phyloP scores from a whole-genome alignment of 2,113 vertebrate species.

The Macrotis lagotis region DNA sequence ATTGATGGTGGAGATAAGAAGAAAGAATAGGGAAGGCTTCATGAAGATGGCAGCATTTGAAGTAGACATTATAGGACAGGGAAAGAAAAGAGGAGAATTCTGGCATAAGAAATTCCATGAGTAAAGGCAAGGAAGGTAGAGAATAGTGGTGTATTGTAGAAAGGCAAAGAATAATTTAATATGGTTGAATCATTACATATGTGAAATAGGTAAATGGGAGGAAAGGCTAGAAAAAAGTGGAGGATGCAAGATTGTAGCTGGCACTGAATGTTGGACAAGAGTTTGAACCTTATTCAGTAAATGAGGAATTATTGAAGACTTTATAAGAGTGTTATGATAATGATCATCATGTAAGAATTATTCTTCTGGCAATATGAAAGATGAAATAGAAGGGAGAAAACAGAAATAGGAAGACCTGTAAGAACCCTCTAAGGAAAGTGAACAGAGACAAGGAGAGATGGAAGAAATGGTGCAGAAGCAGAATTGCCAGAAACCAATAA shows the following conservation, averaged over 20 bases:
- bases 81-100: not conserved
- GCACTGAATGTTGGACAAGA: too few relatives aligned
- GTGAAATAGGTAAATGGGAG: not conserved
- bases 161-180: not conserved
- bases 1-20: not conserved
- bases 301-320: too few relatives aligned
- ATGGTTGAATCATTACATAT: not conserved
- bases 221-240: not conserved
- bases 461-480: too few relatives aligned
- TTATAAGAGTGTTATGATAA: too few relatives aligned
- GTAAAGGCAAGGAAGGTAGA: not conserved
- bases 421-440: too few relatives aligned
- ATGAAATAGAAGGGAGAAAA: too few relatives aligned
- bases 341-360: too few relatives aligned
- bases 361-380: too few relatives aligned
- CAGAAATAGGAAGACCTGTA: too few relatives aligned
- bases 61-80: not conserved
- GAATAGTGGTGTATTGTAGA: not conserved
- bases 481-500: too few relatives aligned
- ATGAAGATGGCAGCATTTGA: not conserved
- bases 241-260: not conserved
- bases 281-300: too few relatives aligned
- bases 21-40: not conserved
- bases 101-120: not conserved
- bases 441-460: too few relatives aligned